Evolutionary conservation across 2,113 vertebrate species (phyloP), one percentile per base, ranked within the genome.

Genomic region (Malurus elegans): DNA sequence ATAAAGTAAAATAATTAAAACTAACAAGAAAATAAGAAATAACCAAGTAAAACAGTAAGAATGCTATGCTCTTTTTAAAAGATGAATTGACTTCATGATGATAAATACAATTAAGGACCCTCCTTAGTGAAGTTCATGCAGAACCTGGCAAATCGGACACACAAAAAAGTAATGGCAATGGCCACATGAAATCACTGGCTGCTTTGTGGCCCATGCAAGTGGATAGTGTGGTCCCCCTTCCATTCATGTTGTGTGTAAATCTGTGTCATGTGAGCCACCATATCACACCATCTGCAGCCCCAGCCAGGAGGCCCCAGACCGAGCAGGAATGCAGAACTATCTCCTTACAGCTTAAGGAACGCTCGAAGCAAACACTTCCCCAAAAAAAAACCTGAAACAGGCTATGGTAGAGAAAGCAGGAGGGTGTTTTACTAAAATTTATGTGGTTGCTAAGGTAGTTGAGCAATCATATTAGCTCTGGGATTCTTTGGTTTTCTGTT

Each of bases 241-340:
- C 31, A 32, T 36, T 42, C 44, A 14, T 24, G 28, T 2, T 44
- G 31, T 32, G 48, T 54, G 21, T 47, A 32, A 48, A 78, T 47
- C 64, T 58, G 32, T 78, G 82, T 86, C 69, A 79, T 36, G 44
- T 71, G 76, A 96, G n/a, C 34, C 72, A 80, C 57, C 3, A 0
- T 92, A 88, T 83, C 75, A 83, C 67, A 66, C n/a, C 44, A 84
- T 48, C 67, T 70, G 78, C 86, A 74, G 83, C 64, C 23, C 31
- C 29, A 54, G 64, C 32, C 5, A 2, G 58, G 86, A 95, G 79
- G 72, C 67, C 50, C 8, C 47, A 80, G 29, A 28, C 54, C 20
- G 34, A 80, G 47, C 12, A 79, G 64, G 70, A 90, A 95, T 92
- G 85, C 25, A 65, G 58, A 88, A 75, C 70, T 90, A 61, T 78